Evolutionary conservation across 2,113 vertebrate species (phyloP).

Genomic region (Hiodon alosoides): DNA sequence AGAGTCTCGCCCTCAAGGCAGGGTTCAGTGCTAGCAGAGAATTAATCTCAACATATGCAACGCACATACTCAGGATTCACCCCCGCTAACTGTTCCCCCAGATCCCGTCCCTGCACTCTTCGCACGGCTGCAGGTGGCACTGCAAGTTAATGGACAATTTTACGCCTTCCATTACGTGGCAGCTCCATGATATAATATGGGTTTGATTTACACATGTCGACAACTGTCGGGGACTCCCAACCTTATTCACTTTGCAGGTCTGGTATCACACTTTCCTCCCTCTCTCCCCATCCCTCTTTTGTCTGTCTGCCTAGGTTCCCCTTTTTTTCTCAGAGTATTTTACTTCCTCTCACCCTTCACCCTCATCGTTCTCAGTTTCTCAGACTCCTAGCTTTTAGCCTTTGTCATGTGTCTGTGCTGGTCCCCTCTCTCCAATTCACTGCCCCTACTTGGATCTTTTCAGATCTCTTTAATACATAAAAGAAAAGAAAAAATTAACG

Average conservation of each 20-base stretch:
- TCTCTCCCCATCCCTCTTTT: background rate
- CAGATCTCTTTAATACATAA: too few relatives aligned
- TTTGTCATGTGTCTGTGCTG: background rate
- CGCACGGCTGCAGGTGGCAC: conserved; percentile 41
- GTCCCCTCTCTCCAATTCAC: background rate
- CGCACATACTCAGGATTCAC: too few relatives aligned
- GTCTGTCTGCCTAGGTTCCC: background rate
- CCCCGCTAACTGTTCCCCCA: too few relatives aligned
- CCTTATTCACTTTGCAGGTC: background rate
- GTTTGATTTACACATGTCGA: conserved; percentile 38
- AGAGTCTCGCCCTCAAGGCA: background rate
- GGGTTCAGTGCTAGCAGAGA: background rate
- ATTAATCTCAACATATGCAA: background rate
- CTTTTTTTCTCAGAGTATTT: background rate
- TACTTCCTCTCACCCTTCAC: background rate
- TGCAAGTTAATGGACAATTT: conserved; percentile 41
- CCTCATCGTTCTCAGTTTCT: background rate
- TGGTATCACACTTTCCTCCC: background rate
- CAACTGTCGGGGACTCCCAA: background rate
- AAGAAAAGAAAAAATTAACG: too few relatives aligned
- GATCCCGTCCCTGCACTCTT: too few relatives aligned
- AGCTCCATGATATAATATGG: conserved; percentile 34
- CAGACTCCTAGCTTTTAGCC: too few relatives aligned
- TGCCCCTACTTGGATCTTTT: too few relatives aligned
- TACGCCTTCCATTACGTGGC: conserved; percentile 39